These are phyloP conservation scores for Drosophila limbata DNA, from an alignment of 2,888 invertebrate species.

Conservation along the genomic window DNA sequence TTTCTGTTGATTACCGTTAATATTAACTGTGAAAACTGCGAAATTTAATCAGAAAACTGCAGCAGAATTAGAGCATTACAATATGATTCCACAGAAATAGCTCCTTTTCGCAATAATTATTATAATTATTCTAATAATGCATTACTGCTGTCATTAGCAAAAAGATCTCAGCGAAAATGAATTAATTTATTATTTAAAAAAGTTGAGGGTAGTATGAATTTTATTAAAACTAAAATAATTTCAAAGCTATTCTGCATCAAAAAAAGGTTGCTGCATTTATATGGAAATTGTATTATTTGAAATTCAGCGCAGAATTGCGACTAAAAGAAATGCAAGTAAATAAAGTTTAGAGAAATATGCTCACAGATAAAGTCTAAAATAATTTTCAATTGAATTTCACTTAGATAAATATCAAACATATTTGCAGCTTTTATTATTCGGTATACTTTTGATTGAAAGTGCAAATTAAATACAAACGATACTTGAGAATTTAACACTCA, in stretches of 20 bases:
- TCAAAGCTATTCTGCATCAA: no score
- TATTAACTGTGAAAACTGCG: neutral
- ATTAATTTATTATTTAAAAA: no score
- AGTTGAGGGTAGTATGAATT: no score
- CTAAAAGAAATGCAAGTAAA: neutral
- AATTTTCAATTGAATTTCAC: neutral
- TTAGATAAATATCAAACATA: neutral
- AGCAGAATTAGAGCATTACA: neutral
- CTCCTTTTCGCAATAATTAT: neutral
- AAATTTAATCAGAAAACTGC: neutral
- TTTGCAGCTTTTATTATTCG: neutral
- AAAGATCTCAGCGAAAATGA: no score
- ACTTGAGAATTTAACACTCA: neutral
- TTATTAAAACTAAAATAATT: no score
- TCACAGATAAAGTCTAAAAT: neutral
- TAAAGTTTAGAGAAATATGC: neutral
- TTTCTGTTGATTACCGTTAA: neutral
- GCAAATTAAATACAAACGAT: neutral
- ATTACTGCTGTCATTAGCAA: no score
- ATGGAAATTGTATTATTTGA: neutral
- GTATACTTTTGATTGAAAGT: neutral
- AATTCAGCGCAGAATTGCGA: neutral
- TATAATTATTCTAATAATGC: no score
- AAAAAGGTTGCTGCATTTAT: no score
- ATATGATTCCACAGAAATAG: neutral